Conservation (phyloP, 2,797 vertebrate genomes). For the Gymnothorax reevesii region DNA sequence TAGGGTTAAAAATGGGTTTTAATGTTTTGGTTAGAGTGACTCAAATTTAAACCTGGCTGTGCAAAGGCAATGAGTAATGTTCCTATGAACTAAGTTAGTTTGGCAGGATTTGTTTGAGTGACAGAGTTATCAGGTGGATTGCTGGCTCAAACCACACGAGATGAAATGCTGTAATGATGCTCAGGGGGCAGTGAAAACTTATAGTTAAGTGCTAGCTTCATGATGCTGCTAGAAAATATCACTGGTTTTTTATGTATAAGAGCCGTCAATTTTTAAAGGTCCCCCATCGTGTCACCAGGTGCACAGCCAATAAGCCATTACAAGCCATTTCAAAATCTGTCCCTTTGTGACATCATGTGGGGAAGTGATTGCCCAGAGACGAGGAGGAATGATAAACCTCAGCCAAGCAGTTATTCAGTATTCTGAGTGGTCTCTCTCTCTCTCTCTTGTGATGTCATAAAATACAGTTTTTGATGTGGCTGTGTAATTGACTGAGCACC, state of each 20-base stretch:
- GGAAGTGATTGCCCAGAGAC: too few species aligned
- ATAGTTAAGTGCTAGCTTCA: not conserved
- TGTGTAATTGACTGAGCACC: too few species aligned
- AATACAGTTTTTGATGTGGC: too few species aligned
- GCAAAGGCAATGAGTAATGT: not conserved
- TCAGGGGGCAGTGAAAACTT: not conserved
- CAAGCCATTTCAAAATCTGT: too few species aligned
- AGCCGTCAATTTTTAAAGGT: not conserved
- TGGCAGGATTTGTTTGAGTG: not conserved
- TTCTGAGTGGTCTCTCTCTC: too few species aligned
- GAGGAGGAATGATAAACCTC: too few species aligned
- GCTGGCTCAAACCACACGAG: not conserved
- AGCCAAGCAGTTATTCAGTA: too few species aligned
- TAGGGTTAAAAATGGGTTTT: too few species aligned
- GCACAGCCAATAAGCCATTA: too few species aligned
- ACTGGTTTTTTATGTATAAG: conserved; percentile 1
- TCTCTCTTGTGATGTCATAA: too few species aligned
- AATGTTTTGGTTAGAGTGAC: not conserved
- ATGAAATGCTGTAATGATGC: not conserved
- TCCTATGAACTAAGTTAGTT: not conserved
- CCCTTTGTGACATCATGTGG: too few species aligned
- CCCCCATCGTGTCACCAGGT: too few species aligned
- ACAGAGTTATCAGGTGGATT: not conserved
- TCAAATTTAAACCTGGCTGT: not conserved
- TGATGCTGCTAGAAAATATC: not conserved